Evolutionary conservation across 2,797 vertebrate genomes (phyloP), one percentile per base, ranked within the genome.

Genomic region (Tolypeutes matacus): DNA sequence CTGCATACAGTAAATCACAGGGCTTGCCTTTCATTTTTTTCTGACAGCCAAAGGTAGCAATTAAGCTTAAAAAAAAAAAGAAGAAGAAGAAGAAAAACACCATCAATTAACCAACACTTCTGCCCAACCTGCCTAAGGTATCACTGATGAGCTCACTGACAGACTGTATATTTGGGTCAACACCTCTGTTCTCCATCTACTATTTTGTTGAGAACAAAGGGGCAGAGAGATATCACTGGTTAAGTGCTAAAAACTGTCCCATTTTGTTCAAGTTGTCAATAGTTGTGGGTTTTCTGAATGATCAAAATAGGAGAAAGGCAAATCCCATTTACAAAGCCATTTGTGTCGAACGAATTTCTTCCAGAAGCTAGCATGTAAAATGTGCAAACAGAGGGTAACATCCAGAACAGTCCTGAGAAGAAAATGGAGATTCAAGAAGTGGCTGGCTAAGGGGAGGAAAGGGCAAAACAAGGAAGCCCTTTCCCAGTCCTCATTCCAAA

Each of bases 11-110:
- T 46, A 75, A 46, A 46, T 51, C 20, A 56, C 56, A 20, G 56
- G 46, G 3, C 34, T 91, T 83, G 77, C 49, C 53, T 83, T 93
- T 85, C 27, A 34, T 80, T 92, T 95, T 93, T 96, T 94, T 67
- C 89, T 93, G 64, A 72, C 49, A n/a, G 46, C 56, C 75, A 89
- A 94, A 91, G 77, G 46, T 23, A 96, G 65, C 90, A 93, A 86
- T 92, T 92, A 95, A 93, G 64, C 82, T 53, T 39, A 39, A 46
- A 46, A 46, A 46, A 46, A 46, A 11, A 9, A 46, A 23, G 76
- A 81, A 95, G 83, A 65, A 83, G 73, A 46, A 11, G 11, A 46
- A 23, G 76, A 81, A 95, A 83, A 65, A 83, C 73, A n/a, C 58
- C 39, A 86, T 70, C 64, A 62, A 83, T 90, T 93, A 92, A 67